These are phyloP conservation scores for Cochlearius cochlearius DNA, from an alignment of 2,113 vertebrate species.

Conservation along the genomic window DNA sequence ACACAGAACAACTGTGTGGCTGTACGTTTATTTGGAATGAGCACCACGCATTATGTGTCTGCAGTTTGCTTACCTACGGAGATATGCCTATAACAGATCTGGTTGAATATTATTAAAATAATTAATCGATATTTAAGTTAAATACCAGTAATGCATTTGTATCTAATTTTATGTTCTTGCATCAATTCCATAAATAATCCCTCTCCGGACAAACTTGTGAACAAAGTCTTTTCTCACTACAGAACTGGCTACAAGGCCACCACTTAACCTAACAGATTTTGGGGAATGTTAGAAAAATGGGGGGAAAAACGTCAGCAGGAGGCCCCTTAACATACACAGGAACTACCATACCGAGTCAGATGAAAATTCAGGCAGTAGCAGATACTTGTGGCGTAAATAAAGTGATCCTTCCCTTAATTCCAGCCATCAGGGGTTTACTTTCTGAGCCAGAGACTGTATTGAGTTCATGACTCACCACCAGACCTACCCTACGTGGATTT, in stretches of 20 bases:
- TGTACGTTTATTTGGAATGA: background rate
- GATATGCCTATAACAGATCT: background rate
- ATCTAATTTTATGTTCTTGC: background rate
- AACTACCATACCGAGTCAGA: background rate
- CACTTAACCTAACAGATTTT: background rate
- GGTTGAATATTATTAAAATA: background rate
- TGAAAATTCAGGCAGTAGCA: background rate
- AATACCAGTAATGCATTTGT: background rate
- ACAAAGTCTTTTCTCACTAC: background rate
- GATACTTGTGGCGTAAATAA: background rate
- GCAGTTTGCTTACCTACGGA: background rate
- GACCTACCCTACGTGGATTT: background rate
- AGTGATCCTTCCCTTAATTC: background rate
- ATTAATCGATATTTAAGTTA: background rate
- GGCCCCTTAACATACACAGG: accelerated
- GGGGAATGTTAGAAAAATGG: background rate
- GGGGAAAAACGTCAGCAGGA: accelerated
- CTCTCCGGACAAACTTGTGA: background rate
- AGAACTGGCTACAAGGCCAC: background rate
- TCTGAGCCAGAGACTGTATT: background rate
- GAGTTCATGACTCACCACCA: background rate
- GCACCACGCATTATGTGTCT: background rate
- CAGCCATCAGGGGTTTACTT: background rate
- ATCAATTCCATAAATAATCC: background rate
- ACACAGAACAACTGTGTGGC: background rate